Conservation (phyloP, 1,140 invertebrate species). For the Drosophila arawakana region DNA sequence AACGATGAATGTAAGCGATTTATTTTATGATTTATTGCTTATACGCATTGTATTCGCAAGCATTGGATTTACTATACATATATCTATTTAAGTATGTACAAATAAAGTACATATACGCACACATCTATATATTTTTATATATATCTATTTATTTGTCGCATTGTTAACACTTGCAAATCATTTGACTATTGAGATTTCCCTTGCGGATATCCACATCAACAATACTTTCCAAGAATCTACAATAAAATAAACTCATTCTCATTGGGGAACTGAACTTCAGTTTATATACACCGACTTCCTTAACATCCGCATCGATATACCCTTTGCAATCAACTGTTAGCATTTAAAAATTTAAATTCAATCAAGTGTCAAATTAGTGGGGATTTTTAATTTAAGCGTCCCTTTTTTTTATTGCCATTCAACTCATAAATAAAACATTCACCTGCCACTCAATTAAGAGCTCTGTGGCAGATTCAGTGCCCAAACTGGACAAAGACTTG, state of each 20-base stretch:
- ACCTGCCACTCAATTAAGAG: slow-evolving; percentile 76
- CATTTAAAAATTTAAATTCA: slow-evolving; percentile 75
- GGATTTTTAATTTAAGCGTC: slow-evolving; percentile 75
- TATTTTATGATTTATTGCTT: slow-evolving; percentile 82
- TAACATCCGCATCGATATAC: not conserved
- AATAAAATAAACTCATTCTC: not conserved
- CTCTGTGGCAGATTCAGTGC: slow-evolving; percentile 18
- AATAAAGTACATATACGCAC: not conserved
- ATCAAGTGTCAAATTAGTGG: slow-evolving; percentile 81
- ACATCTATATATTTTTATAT: slow-evolving; percentile 5
- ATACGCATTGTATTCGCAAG: slow-evolving; percentile 70
- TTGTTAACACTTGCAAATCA: slow-evolving; percentile 76
- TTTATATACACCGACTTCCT: not conserved
- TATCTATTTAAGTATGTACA: slow-evolving; percentile 1
- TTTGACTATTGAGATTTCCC: slow-evolving; percentile 35
- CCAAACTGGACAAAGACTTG: not conserved
- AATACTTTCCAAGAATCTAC: slow-evolving; percentile 12
- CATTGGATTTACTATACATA: slow-evolving; percentile 49
- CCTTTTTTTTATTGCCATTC: slow-evolving; percentile 48
- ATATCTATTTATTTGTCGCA: slow-evolving; percentile 36
- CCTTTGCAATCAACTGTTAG: slow-evolving; percentile 1
- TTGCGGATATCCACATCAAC: slow-evolving; percentile 31
- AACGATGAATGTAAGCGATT: slow-evolving; percentile 82
- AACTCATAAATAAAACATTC: slow-evolving; percentile 77
- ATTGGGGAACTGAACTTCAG: not conserved